Base-by-base conservation (phyloP, 2,113 vertebrate genomes). In the Sitta europaea region DNA sequence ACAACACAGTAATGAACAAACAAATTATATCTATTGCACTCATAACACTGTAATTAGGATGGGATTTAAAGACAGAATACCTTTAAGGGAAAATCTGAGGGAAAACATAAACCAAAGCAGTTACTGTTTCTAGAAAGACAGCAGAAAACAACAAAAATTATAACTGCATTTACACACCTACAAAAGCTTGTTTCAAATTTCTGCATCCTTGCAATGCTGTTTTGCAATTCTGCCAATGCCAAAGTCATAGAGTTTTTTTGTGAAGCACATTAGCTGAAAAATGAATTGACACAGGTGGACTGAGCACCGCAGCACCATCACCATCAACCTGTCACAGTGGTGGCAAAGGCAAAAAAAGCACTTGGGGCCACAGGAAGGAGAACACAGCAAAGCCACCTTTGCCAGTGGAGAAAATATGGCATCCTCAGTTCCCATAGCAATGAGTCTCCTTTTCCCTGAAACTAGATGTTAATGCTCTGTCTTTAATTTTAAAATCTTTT, bases 211-310 rank as follows among this genome's bases (percentile, higher is more conserved):
- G 36, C 31, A n/a, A n/a, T 35, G 31, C 54, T 55, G 11, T 28
- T 33, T 66, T 38, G 61, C 8, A 3, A 5, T 31, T 75, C 17
- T 58, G n/a, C 61, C 31, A 61, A 33, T 17, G 47, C 7, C 36
- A 67, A 0, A 0, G 19, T 73, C 7, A 29, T 1, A 51, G 21
- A 73, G 35, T 2, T 27, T 29, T 33, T 47, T 12, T 10, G 40
- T 35, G 50, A 80, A 70, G 45, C 15, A 36, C 4, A 2, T 29
- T 24, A 48, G 35, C 5, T 50, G 68, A 62, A 88, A 61, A 78
- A 50, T 22, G 25, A 48, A 73, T 11, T 11, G 6, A 43, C 47
- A 23, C 5, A 17, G 24, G 18, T 40, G n/a, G 21, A 61, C 5
- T 1, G 11, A 88, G 54, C 29, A 35, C 21, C 25, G 48, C 38